These are phyloP conservation scores for Ormyrus nitidulus DNA, from an alignment of 2,888 invertebrate genomes.

Conservation along the genomic window DNA sequence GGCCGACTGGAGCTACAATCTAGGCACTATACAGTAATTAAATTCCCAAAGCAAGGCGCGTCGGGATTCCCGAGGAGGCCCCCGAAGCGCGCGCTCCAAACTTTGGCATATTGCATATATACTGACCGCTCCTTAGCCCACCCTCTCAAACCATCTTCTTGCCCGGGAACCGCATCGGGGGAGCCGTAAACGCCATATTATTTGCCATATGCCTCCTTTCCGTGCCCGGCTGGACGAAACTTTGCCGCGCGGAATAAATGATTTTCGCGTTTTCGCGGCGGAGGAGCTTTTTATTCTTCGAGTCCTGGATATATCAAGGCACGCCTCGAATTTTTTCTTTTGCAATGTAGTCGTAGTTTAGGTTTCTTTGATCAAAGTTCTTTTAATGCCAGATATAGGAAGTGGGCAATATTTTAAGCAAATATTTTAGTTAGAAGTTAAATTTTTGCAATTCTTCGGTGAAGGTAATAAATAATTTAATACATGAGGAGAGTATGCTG, in stretches of 20 bases:
- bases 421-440: background rate
- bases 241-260: slow-evolving; percentile 41
- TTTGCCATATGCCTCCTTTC: slow-evolving; percentile 70
- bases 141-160: slow-evolving; percentile 58
- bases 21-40: slow-evolving; percentile 75
- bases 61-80: slow-evolving; percentile 55
- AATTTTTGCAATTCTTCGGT: background rate
- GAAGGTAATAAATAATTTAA: background rate
- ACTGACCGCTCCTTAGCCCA: slow-evolving; percentile 42
- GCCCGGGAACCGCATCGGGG: slow-evolving; percentile 47
- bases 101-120: slow-evolving; percentile 74
- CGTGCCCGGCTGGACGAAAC: slow-evolving; percentile 28
- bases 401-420: too few relatives aligned
- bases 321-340: too few relatives aligned
- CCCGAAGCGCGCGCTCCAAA: slow-evolving; percentile 60
- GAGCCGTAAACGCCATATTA: slow-evolving; percentile 71
- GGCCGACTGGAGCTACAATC: slow-evolving; percentile 74
- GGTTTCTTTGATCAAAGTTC: too few relatives aligned
- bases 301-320: too few relatives aligned
- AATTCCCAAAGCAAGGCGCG: slow-evolving; percentile 72
- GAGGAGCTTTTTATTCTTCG: too few relatives aligned
- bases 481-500: background rate
- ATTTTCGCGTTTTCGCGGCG: slow-evolving; percentile 29
- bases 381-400: too few relatives aligned
- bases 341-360: too few relatives aligned